Conservation (phyloP, 2,797 vertebrate genomes). For the Zonotrichia albicollis region DNA sequence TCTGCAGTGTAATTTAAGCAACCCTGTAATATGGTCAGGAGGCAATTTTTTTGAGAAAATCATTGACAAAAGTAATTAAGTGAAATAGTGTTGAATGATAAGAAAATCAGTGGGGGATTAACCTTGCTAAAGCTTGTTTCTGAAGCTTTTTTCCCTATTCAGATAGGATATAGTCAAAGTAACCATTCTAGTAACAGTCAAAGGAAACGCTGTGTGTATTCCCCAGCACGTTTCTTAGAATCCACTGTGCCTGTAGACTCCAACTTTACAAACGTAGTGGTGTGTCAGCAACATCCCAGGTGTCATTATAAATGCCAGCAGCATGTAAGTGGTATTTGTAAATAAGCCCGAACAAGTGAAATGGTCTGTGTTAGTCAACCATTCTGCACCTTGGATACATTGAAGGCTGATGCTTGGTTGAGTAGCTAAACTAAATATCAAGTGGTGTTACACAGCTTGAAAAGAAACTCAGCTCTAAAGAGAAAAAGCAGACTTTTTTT, state of each 20-base stretch:
- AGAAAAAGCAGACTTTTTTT: not conserved
- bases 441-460: slow-evolving; percentile 50
- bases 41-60: not conserved
- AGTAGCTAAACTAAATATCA: slow-evolving; percentile 56
- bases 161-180: not conserved
- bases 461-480: slow-evolving; percentile 14
- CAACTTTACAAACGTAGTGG: slow-evolving; percentile 3
- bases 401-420: slow-evolving; percentile 2
- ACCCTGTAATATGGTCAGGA: not conserved
- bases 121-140: not conserved
- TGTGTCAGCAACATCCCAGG: slow-evolving; percentile 66
- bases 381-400: slow-evolving; percentile 28
- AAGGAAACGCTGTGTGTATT: not conserved
- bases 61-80: not conserved
- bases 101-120: not conserved
- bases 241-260: not conserved
- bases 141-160: not conserved
- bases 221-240: slow-evolving; percentile 13
- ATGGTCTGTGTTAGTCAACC: slow-evolving; percentile 36
- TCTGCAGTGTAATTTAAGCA: not conserved
- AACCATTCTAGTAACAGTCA: not conserved
- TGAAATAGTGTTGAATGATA: not conserved
- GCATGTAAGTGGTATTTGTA: slow-evolving; percentile 44
- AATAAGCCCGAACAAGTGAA: slow-evolving; percentile 39
- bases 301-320: slow-evolving; percentile 58